Percentiles rank a stretch among this genome's conserved stretches.
Conservation (phyloP, 2,797 vertebrate genomes). For the Borostomias antarcticus region DNA sequence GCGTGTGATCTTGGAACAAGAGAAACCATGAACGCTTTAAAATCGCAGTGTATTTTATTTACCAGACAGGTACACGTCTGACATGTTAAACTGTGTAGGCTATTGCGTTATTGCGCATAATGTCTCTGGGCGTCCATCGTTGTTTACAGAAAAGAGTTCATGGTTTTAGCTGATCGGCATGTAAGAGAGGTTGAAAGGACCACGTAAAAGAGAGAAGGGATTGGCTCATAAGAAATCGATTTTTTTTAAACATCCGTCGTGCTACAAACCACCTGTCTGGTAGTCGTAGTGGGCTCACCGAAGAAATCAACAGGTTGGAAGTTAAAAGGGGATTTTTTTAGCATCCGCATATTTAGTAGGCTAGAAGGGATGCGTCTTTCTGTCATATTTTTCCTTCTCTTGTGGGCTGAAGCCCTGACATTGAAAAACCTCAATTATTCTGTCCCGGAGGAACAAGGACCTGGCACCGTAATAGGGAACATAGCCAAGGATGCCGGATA, state of each 20-base stretch:
- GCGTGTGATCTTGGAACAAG: slow-evolving; percentile 73
- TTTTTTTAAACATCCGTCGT: slow-evolving; percentile 55
- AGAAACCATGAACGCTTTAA: slow-evolving; percentile 73
- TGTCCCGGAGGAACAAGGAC: slow-evolving; percentile 95
- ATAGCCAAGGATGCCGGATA: slow-evolving; percentile 95
- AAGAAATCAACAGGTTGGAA: slow-evolving; percentile 79
- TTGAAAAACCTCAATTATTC: slow-evolving; percentile 98
- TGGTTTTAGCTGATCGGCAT: slow-evolving; percentile 55
- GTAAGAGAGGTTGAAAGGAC: slow-evolving; percentile 59
- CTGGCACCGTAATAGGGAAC: slow-evolving; percentile 95
- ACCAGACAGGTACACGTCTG: slow-evolving; percentile 46
- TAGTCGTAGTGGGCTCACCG: slow-evolving; percentile 62
- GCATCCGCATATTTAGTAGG: slow-evolving; percentile 60
- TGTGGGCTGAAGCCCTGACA: slow-evolving; percentile 94
- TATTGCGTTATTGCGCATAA: slow-evolving; percentile 69
- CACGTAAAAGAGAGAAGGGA: slow-evolving; percentile 32
- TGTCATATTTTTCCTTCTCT: slow-evolving; percentile 89
- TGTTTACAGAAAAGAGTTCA: slow-evolving; percentile 78
- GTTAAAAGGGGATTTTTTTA: slow-evolving; percentile 67
- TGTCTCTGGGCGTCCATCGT: slow-evolving; percentile 74
- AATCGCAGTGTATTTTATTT: slow-evolving; percentile 67
- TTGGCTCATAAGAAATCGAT: slow-evolving; percentile 50
- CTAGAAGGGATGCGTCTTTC: slow-evolving; percentile 93
- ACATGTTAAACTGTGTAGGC: slow-evolving; percentile 68
- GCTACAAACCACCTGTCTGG: slow-evolving; percentile 50